phyloP scores from a whole-genome alignment of 2,888 invertebrate genomes.

The Agrotis segetum region DNA sequence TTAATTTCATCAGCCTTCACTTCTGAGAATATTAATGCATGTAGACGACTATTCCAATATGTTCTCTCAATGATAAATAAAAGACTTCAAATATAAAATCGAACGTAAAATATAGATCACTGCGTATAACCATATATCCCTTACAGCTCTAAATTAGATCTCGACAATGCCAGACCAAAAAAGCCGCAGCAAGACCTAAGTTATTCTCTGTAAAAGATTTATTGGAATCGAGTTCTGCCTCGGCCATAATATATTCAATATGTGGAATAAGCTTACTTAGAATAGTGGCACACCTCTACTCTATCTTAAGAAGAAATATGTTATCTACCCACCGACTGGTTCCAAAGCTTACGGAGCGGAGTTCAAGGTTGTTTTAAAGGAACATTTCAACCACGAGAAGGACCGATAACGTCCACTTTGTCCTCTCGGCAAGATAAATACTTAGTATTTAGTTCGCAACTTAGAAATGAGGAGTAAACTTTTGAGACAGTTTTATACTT shows the following conservation, averaged over 20 bases:
- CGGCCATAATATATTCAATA: constrained; percentile 55
- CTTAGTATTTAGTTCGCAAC: constrained; percentile 60
- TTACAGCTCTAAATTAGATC: constrained; percentile 50
- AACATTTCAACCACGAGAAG: constrained; percentile 41
- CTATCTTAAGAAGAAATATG: constrained; percentile 54
- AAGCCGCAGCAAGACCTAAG: constrained; percentile 53
- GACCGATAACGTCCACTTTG: constrained; percentile 59
- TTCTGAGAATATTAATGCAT: constrained; percentile 8
- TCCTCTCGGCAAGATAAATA: constrained; percentile 52
- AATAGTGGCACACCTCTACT: constrained; percentile 54
- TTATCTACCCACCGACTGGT: constrained; percentile 22
- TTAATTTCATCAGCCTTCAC: neutral
- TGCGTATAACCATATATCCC: constrained; percentile 34
- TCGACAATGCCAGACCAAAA: constrained; percentile 48
- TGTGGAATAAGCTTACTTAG: constrained; percentile 56
- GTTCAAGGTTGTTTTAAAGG: constrained; percentile 59
- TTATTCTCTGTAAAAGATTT: constrained; percentile 58
- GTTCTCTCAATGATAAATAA: constrained; percentile 31
- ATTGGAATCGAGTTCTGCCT: constrained; percentile 57
- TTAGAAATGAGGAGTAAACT: constrained; percentile 56
- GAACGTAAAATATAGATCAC: constrained; percentile 29
- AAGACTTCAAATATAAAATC: constrained; percentile 13
- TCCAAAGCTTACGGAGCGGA: constrained; percentile 37
- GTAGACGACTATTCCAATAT: constrained; percentile 1
- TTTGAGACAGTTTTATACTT: constrained; percentile 32